Evolutionary conservation across 2,113 vertebrate genomes (phyloP), one percentile per base, ranked within the genome.

Genomic region (Lichenostomus cassidix): DNA sequence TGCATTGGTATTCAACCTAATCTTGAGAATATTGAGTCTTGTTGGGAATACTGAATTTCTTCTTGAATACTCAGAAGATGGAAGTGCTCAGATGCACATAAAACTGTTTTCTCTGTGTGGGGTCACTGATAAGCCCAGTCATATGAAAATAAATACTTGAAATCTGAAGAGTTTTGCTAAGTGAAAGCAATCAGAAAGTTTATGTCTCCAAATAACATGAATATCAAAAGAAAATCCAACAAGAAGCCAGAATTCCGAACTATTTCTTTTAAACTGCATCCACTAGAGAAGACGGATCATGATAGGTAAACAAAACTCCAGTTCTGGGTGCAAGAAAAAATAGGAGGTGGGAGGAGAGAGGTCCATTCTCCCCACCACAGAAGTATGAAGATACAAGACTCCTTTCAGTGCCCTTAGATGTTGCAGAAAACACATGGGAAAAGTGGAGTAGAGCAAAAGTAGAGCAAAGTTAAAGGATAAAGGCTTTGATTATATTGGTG

Each of bases 331-430:
- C 84, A 42, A 49, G 69, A 83, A 60, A 69, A 71, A 71, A 58
- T 10, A 58, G 31, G 27, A 76, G 24, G 28, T 56, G 29, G 6
- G 27, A 64, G 27, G 27, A 47, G 9, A 77, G 59, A 52, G 5
- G 12, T 65, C n/a, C 42, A 11, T 74, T 76, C 55, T 77, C 25
- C 49, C 60, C 1, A 0, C 28, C 41, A 46, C 22, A 29, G 52
- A 65, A 69, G 15, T 46, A 37, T 18, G 35, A 84, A 44, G 50
- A 18, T 29, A 50, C 22, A 74, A 56, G 10, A 29, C 12, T 55
- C 10, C 6, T 46, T 92, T 75, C 35, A n/a, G 23, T 20, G 24
- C 4, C 3, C 19, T 0, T 0, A 60, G 27, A 28, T 53, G 37
- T 33, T 60, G 31, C n/a, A 91, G 59, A 89, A 78, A 28, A n/a